Evolutionary conservation across 2,888 invertebrate genomes (phyloP).

Genomic region (Drosophila flavopinicola): DNA sequence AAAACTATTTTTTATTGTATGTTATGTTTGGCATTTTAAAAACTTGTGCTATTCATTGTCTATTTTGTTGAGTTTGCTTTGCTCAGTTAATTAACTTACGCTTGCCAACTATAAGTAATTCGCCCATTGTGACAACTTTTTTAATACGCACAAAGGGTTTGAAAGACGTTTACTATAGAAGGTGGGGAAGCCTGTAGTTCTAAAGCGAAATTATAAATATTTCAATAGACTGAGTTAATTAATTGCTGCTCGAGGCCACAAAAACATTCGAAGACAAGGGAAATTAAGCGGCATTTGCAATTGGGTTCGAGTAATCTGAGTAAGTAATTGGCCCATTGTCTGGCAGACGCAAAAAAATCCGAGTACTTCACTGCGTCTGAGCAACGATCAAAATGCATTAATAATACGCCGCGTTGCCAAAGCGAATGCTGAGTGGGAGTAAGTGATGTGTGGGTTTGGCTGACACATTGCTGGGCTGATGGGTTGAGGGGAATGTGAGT

Average conservation of each 20-base stretch:
- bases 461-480: not conserved
- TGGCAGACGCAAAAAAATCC: constrained; percentile 17
- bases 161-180: not conserved
- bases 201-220: constrained; percentile 16
- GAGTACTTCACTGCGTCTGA: constrained; percentile 41
- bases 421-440: constrained; percentile 14
- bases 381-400: constrained; percentile 56
- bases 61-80: not conserved
- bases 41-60: not conserved
- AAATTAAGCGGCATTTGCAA: constrained; percentile 3
- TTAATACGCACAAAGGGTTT: constrained; percentile 48
- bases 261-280: not conserved
- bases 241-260: constrained; percentile 25
- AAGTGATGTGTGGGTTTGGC: not conserved
- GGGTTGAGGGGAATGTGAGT: constrained; percentile 10
- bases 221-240: constrained; percentile 30
- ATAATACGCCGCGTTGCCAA: constrained; percentile 57
- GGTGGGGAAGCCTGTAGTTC: not conserved
- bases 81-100: constrained; percentile 28
- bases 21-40: not conserved
- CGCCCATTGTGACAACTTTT: constrained; percentile 26
- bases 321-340: constrained; percentile 49
- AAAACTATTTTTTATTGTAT: too few relatives aligned
- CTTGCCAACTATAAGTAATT: constrained; percentile 21
- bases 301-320: not conserved